Evolutionary conservation across 2,888 invertebrate species (phyloP), one percentile per base, ranked within the genome.

Genomic region (Oeneis ivallda): DNA sequence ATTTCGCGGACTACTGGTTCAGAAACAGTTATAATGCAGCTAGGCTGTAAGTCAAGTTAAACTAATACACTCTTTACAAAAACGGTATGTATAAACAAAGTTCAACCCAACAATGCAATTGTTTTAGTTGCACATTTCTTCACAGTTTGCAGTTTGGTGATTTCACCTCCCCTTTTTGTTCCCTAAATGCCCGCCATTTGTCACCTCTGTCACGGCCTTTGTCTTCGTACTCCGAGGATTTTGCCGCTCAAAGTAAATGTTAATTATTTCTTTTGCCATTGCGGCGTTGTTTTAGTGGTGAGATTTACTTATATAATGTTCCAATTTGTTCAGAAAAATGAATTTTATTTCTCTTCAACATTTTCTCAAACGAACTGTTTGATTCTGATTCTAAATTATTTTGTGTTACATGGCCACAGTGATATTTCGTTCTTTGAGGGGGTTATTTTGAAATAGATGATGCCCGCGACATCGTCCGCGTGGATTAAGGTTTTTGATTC

Each of bases 221-320:
- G 80, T 81, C 77, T 81, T 74, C 74, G 72, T 74, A 73, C 74
- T 78, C 75, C 75, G 71, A 74, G 76, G 78, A 79, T 79, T 79
- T 78, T 77, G 76, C 77, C 78, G 78, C 78, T 72, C 73, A 70
- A 67, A 61, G 56, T 67, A 60, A 67, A 67, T 66, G 39, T 57
- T 26, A 53, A 64, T 61, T 58, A 49, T 62, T 58, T 52, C 34
- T 43, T 47, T 62, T 41, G 6, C 54, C 9, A 32, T 10, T 26
- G 49, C 13, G 49, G 13, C 26, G 10, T 17, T 50, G 49, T 47
- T 17, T 47, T 17, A 47, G 47, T 47, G 3, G 17, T 17, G 17
- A 47, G 15, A 47, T 17, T 17, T 7, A 15, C 13, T 41, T 5
- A 41, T 13, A 5, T 13, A 41, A 41, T 41, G 13, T 13, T 41